These are phyloP conservation scores for Branchellion lobata DNA, from an alignment of 2,888 invertebrate species.

Conservation along the genomic window DNA sequence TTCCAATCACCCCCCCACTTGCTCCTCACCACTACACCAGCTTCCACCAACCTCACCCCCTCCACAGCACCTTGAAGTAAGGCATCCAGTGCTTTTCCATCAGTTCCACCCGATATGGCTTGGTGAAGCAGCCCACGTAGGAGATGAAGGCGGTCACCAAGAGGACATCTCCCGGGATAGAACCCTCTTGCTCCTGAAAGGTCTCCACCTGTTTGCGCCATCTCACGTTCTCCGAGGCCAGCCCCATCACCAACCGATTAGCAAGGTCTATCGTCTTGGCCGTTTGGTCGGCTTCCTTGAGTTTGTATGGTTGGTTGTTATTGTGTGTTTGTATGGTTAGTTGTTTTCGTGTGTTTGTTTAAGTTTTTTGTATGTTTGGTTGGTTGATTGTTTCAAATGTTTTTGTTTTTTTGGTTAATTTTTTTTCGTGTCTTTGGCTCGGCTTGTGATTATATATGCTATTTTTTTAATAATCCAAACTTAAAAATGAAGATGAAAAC, in stretches of 20 bases:
- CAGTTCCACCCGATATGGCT: slow-evolving; percentile 83
- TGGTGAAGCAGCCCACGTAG: slow-evolving; percentile 93
- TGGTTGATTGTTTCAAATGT: too few species aligned
- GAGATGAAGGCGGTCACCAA: slow-evolving; percentile 92
- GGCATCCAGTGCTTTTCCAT: slow-evolving; percentile 71
- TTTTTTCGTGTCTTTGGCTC: too few species aligned
- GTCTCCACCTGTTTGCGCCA: slow-evolving; percentile 85
- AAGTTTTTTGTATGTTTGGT: too few species aligned
- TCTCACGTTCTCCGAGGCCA: slow-evolving; percentile 91
- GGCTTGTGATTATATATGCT: too few species aligned
- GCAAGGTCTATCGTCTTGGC: slow-evolving; percentile 86
- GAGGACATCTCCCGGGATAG: slow-evolving; percentile 87
- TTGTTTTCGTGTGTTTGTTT: too few species aligned
- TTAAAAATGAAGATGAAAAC: background rate
- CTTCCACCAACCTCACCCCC: too few species aligned
- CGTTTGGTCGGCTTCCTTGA: slow-evolving; percentile 86
- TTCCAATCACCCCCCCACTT: too few species aligned
- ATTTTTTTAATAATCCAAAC: too few species aligned
- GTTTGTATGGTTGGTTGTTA: too few species aligned
- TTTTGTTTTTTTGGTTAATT: too few species aligned
- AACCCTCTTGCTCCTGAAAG: slow-evolving; percentile 82
- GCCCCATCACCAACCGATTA: slow-evolving; percentile 86
- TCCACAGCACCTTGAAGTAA: slow-evolving; percentile 69
- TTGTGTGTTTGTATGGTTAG: too few species aligned
- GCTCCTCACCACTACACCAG: background rate